Base-by-base conservation (phyloP, 2,113 vertebrate genomes). In the Mesocricetus auratus region DNA sequence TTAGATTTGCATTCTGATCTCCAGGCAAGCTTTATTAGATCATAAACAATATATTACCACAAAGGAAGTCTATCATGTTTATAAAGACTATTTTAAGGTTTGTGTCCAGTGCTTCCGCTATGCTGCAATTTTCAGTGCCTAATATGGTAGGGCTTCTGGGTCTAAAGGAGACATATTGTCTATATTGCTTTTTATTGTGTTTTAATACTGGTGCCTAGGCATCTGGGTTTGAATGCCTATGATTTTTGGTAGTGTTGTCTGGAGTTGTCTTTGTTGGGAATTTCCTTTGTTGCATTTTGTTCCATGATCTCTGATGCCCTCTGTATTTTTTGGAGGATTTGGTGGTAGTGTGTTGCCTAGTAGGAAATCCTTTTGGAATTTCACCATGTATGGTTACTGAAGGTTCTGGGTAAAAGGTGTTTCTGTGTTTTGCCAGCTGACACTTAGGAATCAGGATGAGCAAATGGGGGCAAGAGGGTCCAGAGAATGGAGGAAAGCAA, bases 321-420 rank as follows among this genome's bases (percentile, higher is more conserved):
- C 36, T 60, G 0, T 79, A 24, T 22, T 62, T 83, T 29, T 83
- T 17, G n/a, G 81, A 62, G 12, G 3, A 1, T 29, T 15, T 9
- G 3, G n/a, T 62, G 10, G 58, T 13, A 9, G 0, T 29, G 21
- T 16, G 1, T 26, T 83, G 24, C 13, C 36, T 29, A 3, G 6
- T 4, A 82, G n/a, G 79, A 60, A 73, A 26, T 9, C 0, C 3
- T 82, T 58, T 82, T 39, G 24, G 22, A 6, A 17, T 42, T 83
- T 7, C 26, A 3, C 24, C 58, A 42, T 7, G 3, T 60, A 24
- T 83, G 56, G 19, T 1, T n/a, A 83, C n/a, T 82, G 26, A 22
- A 11, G 24, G 9, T 42, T 62, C 24, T 83, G n/a, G 1, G 2
- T 26, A 62, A 39, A 82, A 42, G 4, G 12, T 26, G 7, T 29